Evolutionary conservation across 2,888 invertebrate species (phyloP), one percentile per base, ranked within the genome.

Genomic region (Dryococelus australis): DNA sequence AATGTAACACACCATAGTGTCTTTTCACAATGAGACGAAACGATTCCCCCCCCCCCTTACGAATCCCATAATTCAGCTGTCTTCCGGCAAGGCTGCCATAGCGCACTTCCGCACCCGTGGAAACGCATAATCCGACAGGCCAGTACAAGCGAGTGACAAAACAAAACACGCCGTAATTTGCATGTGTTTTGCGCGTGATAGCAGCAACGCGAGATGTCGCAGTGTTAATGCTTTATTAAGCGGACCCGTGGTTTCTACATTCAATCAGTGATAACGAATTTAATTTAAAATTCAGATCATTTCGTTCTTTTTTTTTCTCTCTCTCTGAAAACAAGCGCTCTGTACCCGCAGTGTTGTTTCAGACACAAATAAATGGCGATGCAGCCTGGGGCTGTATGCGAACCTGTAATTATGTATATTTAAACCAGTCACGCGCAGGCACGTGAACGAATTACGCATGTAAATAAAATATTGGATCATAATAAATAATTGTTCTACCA

Each of bases 371-470:
- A 65, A 8, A 20, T 35, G 35, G 65, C 65, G 65, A 24, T 65
- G n/a, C n/a, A 20, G 65, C 65, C 65, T 1, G 65, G 13, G 65
- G 65, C n/a, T 20, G 65, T 65, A 8, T 0, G n/a, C 65, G n/a
- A 65, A 65, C 65, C 65, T 65, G 65, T 65, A 65, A 65, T 65
- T 65, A 65, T 65, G 65, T 65, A 65, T 65, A 65, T 65, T 65
- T 16, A 65, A 65, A 65, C 65, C 10, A 65, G 65, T 65, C 65
- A 24, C 65, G 65, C 24, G 65, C 65, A 65, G 65, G 65, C 65
- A 65, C 65, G 65, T 16, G n/a, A 65, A 65, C 65, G 20, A 65
- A 65, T 65, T 65, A 65, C 65, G 65, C 65, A n/a, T n/a, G 24
- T 3, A 65, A n/a, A n/a, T n/a, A 65, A 65, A 65, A 65, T 65